A percentile compares a stretch with the other conserved stretches of the same genome.
phyloP scores from a whole-genome alignment of 1,140 invertebrate species.

The Gonioctena quinquepunctata region DNA sequence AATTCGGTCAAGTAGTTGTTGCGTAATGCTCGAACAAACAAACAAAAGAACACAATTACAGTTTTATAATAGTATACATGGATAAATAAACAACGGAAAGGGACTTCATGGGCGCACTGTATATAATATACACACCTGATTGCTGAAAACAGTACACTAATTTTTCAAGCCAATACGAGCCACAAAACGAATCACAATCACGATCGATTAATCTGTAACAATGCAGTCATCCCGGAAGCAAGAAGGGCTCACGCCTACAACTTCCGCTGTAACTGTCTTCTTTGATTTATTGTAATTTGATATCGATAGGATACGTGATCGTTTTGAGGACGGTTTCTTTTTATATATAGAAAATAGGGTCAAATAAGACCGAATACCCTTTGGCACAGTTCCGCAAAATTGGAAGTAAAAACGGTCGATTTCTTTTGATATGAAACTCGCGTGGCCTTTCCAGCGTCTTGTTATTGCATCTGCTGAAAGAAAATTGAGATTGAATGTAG shows the following conservation, averaged over 20 bases:
- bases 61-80: too few relatives aligned
- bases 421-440: not conserved
- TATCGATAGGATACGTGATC: not conserved
- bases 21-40: too few relatives aligned
- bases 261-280: slow-evolving; percentile 4
- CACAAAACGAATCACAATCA: not conserved
- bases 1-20: too few relatives aligned
- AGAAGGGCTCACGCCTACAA: not conserved
- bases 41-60: too few relatives aligned
- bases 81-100: too few relatives aligned
- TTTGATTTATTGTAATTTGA: slow-evolving; percentile 10
- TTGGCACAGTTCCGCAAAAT: not conserved
- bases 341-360: not conserved
- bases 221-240: not conserved
- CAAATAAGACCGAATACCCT: not conserved
- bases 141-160: too few relatives aligned
- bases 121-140: too few relatives aligned
- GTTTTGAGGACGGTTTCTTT: not conserved
- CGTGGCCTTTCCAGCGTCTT: not conserved
- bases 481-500: not conserved
- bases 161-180: too few relatives aligned
- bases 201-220: not conserved
- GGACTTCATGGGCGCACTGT: too few relatives aligned
- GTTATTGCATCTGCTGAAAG: not conserved
- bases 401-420: not conserved